Base-by-base conservation (phyloP, 2,888 invertebrate genomes). In the Dermolepida albohirtum region DNA sequence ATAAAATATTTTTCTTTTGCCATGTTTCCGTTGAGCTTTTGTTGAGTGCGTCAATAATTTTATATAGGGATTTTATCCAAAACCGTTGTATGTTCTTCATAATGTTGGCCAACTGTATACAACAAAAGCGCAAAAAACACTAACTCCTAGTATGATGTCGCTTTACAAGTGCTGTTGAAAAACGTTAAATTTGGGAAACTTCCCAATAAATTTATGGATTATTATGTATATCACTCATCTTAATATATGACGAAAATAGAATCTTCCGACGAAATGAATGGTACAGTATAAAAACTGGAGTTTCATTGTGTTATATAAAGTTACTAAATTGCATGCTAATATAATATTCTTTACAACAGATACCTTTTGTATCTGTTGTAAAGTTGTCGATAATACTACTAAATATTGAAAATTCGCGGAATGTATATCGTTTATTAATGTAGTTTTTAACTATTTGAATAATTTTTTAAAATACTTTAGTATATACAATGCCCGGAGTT, bases 401-500 rank as follows among this genome's bases (percentile, higher is more conserved):
- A 59, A 57, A 59, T 50, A 50, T 66, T 44, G 40, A 59, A 50
- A 5, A 12, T 16, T 50, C 10, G 17, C 39, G 5, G 47, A 41
- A 41, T 6, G 40, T 51, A n/a, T 12, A 51, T 43, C 22, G 12
- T 12, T 59, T 43, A 47, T 27, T 62, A n/a, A 11, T 62, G 34
- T 14, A 16, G 14, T 17, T 14, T 34, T 12, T 2, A 62, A 44
- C 5, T 2, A 22, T 17, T 7, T 29, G 27, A 17, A 52, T 34
- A 43, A 40, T 51, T 39, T 57, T n/a, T n/a, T 16, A 14, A 34
- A 10, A 50, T 39, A 7, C 34, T 22, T 50, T 55, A 75, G 84
- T 83, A 40, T 84, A 81, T 74, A 82, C 84, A 71, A 86, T 87
- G 85, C 85, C 86, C 73, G 85, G 85, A 73, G 85, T 87, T 76